Evolutionary conservation across 2,113 vertebrate species (phyloP).

Genomic region (Mormyrus lacerda): DNA sequence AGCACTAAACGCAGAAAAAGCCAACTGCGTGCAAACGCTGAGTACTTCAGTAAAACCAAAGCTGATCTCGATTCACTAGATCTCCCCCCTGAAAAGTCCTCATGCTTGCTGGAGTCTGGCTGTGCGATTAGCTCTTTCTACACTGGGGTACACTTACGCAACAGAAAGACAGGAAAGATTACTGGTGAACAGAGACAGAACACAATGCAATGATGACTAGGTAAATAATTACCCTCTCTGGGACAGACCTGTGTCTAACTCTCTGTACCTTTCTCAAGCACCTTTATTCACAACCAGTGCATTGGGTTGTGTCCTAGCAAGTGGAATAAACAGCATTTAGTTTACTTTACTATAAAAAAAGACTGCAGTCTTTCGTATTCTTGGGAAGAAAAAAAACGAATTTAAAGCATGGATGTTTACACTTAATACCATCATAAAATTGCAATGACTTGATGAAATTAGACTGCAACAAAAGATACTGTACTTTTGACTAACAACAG

Average conservation of each 20-base stretch:
- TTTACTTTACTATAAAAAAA: neutral
- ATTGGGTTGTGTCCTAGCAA: neutral
- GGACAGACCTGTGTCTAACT: constrained; percentile 22
- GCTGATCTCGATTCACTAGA: neutral
- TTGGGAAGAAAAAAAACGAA: neutral
- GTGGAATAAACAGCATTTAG: neutral
- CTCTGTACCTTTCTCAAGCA: constrained; percentile 1
- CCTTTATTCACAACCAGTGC: constrained; percentile 10
- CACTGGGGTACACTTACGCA: neutral
- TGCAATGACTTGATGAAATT: neutral
- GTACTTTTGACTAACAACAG: neutral
- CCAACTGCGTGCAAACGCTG: neutral
- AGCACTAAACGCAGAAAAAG: neutral
- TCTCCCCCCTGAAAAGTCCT: neutral
- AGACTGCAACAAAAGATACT: neutral
- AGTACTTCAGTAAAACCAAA: neutral
- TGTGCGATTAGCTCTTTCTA: neutral
- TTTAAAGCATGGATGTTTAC: neutral
- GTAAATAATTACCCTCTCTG: constrained; percentile 20
- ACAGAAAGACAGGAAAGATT: neutral
- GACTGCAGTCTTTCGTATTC: neutral
- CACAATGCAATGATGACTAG: neutral
- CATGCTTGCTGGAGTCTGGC: neutral
- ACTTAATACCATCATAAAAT: neutral
- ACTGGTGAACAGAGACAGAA: neutral